Base-by-base conservation (phyloP, 2,113 vertebrate genomes). In the Probosciger aterrimus region DNA sequence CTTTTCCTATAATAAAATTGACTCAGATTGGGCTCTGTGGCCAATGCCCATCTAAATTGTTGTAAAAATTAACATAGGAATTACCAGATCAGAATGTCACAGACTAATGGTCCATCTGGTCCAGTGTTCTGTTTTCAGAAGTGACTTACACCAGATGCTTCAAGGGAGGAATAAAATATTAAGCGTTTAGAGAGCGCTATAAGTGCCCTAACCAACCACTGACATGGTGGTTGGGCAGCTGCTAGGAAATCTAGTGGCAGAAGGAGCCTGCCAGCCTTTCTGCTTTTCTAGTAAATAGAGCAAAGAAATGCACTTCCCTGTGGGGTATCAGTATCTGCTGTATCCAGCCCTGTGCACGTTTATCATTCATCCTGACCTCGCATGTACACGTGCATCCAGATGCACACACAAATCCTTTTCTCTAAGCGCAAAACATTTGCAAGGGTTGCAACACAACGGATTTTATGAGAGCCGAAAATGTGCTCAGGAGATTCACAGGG, bases 81-180 rank as follows among this genome's bases (percentile, higher is more conserved):
- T 95, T 83, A 84, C 50, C 59, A 85, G 68, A 94, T 95, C 86
- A 76, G 69, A 92, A 85, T 95, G 76, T 74, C 85, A 76, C 47
- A 79, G 46, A 60, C 27, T 89, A 92, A 90, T 91, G 53, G 15
- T 90, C 85, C 86, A 84, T 94, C 88, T 97, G 92, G 90, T 82
- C 86, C 85, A 87, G 46, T 1, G 2, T 86, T 93, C 81, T 80
- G 59, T 85, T 96, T 94, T 59, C 67, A 91, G 86, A 65, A 94
- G 86, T 94, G 90, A 84, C 82, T 96, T 92, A 64, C 11, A 80
- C 81, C 83, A 97, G 85, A 80, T 93, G 82, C 65, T 95, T 91
- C 81, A 89, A 86, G 85, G 67, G 39, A 96, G 44, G 24, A 97
- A 94, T 95, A 90, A 94, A 94, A 89, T 87, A 95, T 65, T 69